Evolutionary conservation across 2,888 invertebrate genomes (phyloP), one percentile per base, ranked within the genome.

Genomic region (Tetropium fuscum): DNA sequence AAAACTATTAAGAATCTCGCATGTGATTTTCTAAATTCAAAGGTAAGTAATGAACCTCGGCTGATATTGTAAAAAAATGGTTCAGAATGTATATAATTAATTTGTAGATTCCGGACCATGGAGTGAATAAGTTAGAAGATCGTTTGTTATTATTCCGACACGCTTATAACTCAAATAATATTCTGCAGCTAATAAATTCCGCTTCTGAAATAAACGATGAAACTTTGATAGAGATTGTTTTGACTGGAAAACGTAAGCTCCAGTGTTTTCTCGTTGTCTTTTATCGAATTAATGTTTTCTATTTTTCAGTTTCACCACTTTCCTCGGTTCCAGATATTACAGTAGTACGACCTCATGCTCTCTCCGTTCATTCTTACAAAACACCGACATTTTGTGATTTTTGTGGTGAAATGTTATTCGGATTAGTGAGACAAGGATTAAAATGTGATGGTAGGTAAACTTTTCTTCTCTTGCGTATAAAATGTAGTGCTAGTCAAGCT

Each of bases 371-470:
- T 86, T 98, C 98, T 18, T 99, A 98, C 85, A 98, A 97, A 86
- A 93, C 95, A 70, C 99, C 99, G 63, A 98, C 99, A 65, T 99
- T 99, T 87, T 99, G 98, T 85, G 98, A 99, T 87, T 98, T 97
- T 85, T 99, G 99, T 84, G 98, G 98, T 27, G 98, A 98, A 84
- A 97, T 99, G 96, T 88, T 99, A 22, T 98, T 98, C 84, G 99
- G 99, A 2, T 87, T 99, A 68, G 97, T 98, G 64, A 89, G 97
- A 55, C 99, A 99, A 85, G 99, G 99, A 64, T 90, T 99, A 72
- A 98, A 99, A 84, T 99, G 99, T 84, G 97, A 98, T 87, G 98
- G 97, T 97, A 81, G 74, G 75, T 51, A 51, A 4, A 25, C 19
- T 13, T 43, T 19, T 11, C 36, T n/a, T n/a, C n/a, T n/a, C n/a